phyloP scores from a whole-genome alignment of 2,797 vertebrate species.

The Caiman crocodilus region DNA sequence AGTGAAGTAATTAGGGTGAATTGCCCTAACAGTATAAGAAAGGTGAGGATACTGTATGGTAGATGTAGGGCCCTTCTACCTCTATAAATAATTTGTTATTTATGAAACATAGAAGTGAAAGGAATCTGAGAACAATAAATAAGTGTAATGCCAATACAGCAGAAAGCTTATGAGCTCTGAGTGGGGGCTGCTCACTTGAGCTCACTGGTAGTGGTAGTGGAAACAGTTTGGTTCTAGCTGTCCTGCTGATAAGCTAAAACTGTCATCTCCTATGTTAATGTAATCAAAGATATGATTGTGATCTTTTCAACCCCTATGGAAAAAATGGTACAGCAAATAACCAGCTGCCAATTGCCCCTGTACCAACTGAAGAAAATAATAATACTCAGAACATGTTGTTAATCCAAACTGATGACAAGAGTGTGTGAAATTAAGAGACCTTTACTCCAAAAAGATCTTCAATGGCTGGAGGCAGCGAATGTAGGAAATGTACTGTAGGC shows the following conservation, averaged over 20 bases:
- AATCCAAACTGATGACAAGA: constrained; percentile 80
- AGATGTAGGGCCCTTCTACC: constrained; percentile 5
- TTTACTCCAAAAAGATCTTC: constrained; percentile 86
- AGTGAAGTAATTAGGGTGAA: not conserved
- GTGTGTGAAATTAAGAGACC: constrained; percentile 87
- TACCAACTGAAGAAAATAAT: constrained; percentile 39
- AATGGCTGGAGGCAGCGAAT: constrained; percentile 80
- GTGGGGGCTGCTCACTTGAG: not conserved
- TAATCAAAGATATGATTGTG: constrained; percentile 34
- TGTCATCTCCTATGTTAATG: constrained; percentile 9
- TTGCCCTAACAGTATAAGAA: not conserved
- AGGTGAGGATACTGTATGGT: not conserved
- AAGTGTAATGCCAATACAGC: constrained; percentile 27
- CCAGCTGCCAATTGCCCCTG: constrained; percentile 62
- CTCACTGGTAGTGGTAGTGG: not conserved
- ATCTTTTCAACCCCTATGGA: constrained; percentile 57
- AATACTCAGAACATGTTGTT: constrained; percentile 50
- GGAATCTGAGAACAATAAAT: constrained; percentile 53
- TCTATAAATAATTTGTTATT: constrained; percentile 59
- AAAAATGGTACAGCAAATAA: constrained; percentile 64
- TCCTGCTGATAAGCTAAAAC: constrained; percentile 29
- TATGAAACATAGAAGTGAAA: constrained; percentile 29
- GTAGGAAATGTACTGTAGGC: constrained; percentile 83
- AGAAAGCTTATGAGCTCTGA: constrained; percentile 38
- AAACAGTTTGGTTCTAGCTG: constrained; percentile 36